These are phyloP conservation scores for Callipepla squamata DNA, from an alignment of 2,113 vertebrate genomes.

Conservation along the genomic window DNA sequence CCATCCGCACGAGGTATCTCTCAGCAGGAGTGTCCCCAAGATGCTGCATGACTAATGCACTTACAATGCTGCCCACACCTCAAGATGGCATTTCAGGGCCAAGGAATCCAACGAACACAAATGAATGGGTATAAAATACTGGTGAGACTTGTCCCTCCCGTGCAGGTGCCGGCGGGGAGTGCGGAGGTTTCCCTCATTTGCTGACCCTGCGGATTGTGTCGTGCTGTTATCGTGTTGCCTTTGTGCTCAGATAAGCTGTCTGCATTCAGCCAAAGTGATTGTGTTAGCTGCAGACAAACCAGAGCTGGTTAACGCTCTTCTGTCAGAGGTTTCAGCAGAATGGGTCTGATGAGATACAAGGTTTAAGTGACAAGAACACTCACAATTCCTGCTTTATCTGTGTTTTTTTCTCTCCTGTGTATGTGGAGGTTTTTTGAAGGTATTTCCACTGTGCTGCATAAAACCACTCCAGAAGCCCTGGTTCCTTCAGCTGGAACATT, in stretches of 20 bases:
- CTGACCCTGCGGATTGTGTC: neutral
- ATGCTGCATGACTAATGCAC: neutral
- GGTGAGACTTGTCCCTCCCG: accelerated
- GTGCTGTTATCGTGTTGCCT: neutral
- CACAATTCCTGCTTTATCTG: neutral
- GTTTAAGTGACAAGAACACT: neutral
- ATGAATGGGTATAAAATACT: neutral
- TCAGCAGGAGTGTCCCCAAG: neutral
- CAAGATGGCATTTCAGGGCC: neutral
- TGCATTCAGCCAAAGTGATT: neutral
- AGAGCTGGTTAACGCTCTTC: neutral
- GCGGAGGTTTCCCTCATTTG: neutral
- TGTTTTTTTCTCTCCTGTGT: neutral
- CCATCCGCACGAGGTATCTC: neutral
- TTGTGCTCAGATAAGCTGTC: neutral
- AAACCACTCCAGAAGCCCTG: neutral
- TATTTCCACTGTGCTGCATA: neutral
- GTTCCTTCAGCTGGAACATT: neutral
- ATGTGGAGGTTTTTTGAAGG: neutral
- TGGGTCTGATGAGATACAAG: neutral
- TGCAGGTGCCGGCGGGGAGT: neutral
- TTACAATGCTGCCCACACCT: neutral
- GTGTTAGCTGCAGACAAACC: neutral
- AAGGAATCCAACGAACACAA: neutral
- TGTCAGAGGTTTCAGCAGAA: neutral